Evolutionary conservation across 2,888 invertebrate species (phyloP).

Genomic region (Cantharis lateralis): DNA sequence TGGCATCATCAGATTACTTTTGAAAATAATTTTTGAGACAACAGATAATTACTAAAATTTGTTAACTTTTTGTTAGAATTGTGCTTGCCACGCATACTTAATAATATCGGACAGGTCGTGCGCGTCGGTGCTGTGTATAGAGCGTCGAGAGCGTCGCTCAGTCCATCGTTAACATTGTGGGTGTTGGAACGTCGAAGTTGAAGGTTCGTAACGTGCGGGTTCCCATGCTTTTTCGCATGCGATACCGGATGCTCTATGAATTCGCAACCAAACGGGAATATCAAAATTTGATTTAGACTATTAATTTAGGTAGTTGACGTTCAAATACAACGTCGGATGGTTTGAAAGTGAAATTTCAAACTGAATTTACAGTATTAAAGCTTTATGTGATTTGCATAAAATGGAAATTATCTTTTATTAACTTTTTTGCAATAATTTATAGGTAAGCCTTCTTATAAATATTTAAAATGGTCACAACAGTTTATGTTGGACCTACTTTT

Average conservation of each 20-base stretch:
- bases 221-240: slow-evolving; percentile 21
- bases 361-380: neutral
- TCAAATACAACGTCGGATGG: neutral
- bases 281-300: neutral
- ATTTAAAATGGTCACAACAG: neutral
- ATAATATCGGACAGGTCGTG: slow-evolving; percentile 33
- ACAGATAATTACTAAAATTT: slow-evolving; percentile 31
- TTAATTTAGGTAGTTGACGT: neutral
- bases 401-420: neutral
- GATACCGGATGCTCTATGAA: slow-evolving; percentile 13
- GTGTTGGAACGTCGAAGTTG: slow-evolving; percentile 47
- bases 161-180: slow-evolving; percentile 52
- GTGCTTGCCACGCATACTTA: slow-evolving; percentile 30
- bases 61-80: slow-evolving; percentile 29
- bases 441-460: neutral
- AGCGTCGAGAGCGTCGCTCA: slow-evolving; percentile 47
- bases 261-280: neutral
- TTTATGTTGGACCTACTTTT: neutral
- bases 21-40: slow-evolving; percentile 30
- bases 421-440: neutral
- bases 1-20: slow-evolving; percentile 25
- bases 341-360: neutral
- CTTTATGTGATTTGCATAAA: neutral
- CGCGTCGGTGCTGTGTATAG: slow-evolving; percentile 42
- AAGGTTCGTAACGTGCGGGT: slow-evolving; percentile 33